A percentile compares a stretch with the other conserved stretches of the same genome.
These are phyloP conservation scores for Ptilorrhoa leucosticta DNA, from an alignment of 2,113 vertebrate genomes.

Conservation along the genomic window DNA sequence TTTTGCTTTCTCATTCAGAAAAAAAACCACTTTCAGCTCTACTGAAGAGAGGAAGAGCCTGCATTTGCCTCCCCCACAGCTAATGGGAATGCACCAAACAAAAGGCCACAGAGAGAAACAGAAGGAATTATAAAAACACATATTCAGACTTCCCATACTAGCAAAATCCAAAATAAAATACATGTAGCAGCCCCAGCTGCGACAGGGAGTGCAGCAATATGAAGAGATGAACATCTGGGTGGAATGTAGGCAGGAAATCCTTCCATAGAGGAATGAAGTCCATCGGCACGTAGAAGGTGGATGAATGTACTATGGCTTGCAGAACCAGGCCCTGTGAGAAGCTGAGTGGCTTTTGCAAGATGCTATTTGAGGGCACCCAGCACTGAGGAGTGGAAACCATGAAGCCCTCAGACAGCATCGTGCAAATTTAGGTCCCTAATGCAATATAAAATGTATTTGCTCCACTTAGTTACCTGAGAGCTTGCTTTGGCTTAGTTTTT, in stretches of 20 bases:
- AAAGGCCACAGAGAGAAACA: not conserved
- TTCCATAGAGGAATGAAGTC: not conserved
- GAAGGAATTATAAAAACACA: not conserved
- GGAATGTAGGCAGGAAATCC: not conserved
- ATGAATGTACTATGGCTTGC: not conserved
- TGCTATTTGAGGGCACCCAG: not conserved
- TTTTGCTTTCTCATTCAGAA: not conserved
- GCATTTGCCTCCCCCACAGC: not conserved
- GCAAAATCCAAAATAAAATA: not conserved
- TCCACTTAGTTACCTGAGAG: not conserved
- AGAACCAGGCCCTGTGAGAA: not conserved
- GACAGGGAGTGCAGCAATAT: not conserved
- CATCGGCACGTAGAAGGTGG: not conserved
- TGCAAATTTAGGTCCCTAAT: not conserved
- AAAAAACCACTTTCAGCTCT: not conserved
- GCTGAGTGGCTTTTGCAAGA: not conserved
- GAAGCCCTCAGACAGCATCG: not conserved
- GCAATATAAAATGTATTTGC: not conserved
- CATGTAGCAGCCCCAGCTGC: not conserved
- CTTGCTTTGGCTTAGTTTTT: not conserved
- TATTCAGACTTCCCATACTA: not conserved
- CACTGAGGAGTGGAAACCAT: not conserved
- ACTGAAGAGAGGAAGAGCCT: not conserved
- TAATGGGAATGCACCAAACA: not conserved
- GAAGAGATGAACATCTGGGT: not conserved